Conservation (phyloP, 2,888 invertebrate species). For the Acrobasis repandana region DNA sequence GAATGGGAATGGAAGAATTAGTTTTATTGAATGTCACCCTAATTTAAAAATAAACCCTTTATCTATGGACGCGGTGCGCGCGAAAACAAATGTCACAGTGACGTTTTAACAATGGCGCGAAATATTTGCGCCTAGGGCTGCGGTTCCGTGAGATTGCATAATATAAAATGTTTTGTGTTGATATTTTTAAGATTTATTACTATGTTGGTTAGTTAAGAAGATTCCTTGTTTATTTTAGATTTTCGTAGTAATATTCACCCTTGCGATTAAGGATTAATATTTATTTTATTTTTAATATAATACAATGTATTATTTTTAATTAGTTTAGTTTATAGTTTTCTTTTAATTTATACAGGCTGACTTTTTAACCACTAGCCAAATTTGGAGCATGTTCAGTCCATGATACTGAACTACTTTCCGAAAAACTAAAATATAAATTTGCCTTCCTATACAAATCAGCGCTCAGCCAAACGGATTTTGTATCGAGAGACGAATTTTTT, state of each 20-base stretch:
- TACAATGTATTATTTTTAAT: no score
- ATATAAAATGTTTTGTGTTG: conserved; percentile 13
- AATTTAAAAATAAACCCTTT: conserved; percentile 54
- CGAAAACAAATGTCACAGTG: conserved; percentile 64
- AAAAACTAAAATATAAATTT: no score
- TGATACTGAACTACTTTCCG: no score
- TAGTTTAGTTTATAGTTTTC: no score
- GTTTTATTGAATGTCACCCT: conserved; percentile 42
- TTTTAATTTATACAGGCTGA: no score
- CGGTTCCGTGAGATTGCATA: conserved; percentile 29
- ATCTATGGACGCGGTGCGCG: conserved; percentile 64
- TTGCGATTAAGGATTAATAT: not conserved
- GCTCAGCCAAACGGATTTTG: no score
- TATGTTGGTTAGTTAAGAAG: conserved; percentile 5
- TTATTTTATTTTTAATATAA: not conserved
- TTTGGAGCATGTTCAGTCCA: no score
- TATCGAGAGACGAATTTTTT: no score
- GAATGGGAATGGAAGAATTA: conserved; percentile 72
- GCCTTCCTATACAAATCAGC: no score
- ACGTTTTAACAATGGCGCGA: conserved; percentile 57
- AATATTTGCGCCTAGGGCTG: conserved; percentile 33
- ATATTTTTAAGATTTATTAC: conserved; percentile 12
- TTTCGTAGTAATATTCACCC: not conserved
- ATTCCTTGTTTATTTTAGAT: not conserved
- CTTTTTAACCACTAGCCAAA: no score